These are phyloP conservation scores for Astatotilapia flaviijosephi DNA, from an alignment of 2,113 vertebrate species.

Conservation along the genomic window DNA sequence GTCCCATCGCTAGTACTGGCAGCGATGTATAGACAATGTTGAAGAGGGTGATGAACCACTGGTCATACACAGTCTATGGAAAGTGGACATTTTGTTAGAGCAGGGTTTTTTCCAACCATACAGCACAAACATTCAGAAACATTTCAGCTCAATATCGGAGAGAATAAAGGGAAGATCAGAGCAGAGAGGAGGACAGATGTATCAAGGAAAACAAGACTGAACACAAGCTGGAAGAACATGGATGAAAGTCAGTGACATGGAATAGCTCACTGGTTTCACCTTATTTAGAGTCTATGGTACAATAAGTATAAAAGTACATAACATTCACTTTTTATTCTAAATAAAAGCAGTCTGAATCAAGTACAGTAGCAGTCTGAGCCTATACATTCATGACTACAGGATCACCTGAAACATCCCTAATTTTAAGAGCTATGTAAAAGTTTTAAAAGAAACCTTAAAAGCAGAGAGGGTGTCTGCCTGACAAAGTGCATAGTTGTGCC, in stretches of 20 bases:
- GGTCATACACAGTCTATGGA: conserved; percentile 82
- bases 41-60: conserved; percentile 84
- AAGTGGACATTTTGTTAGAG: not conserved
- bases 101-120: not conserved
- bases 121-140: not conserved
- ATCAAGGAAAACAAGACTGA: not conserved
- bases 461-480: not conserved
- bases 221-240: too few species aligned
- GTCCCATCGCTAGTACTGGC: conserved; percentile 80
- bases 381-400: not conserved
- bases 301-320: not conserved
- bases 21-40: conserved; percentile 82
- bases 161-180: not conserved
- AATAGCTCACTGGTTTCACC: too few species aligned
- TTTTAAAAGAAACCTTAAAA: not conserved
- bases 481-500: not conserved
- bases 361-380: not conserved
- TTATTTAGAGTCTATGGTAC: too few species aligned
- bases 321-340: too few species aligned
- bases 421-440: not conserved
- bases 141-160: not conserved
- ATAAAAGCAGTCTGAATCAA: not conserved
- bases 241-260: too few species aligned
- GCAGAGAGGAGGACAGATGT: not conserved
- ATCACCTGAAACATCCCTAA: not conserved